phyloP scores from a whole-genome alignment of 37 sponge, comb jelly and placozoan species.

The Bolinopsis microptera region DNA sequence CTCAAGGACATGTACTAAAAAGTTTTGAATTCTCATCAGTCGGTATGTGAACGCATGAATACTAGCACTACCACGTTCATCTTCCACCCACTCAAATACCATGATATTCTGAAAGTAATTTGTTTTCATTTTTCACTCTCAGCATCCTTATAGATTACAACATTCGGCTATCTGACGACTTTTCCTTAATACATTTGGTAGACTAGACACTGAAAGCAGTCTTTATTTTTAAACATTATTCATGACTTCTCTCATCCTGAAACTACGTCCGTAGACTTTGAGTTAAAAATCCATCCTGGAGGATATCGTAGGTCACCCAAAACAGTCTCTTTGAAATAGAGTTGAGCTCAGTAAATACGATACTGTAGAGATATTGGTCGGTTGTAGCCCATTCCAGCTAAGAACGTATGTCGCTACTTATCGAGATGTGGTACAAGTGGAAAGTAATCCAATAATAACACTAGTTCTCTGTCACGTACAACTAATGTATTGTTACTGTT shows the following conservation, averaged over 20 bases:
- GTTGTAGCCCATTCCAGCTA: not conserved
- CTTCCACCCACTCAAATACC: too few species aligned
- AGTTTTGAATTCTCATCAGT: not conserved
- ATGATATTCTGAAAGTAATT: not conserved
- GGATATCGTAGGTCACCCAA: not conserved
- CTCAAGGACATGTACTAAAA: not conserved
- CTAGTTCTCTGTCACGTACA: too few species aligned
- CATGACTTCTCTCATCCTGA: not conserved
- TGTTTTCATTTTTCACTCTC: not conserved
- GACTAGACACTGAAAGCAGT: not conserved
- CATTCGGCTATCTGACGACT: not conserved
- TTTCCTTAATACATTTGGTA: not conserved
- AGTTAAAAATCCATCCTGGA: not conserved
- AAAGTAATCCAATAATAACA: too few species aligned
- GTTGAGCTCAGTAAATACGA: not conserved
- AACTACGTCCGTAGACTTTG: not conserved
- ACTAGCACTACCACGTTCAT: not conserved
- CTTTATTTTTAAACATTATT: not conserved
- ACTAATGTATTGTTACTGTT: too few species aligned
- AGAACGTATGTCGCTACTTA: too few species aligned
- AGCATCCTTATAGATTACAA: not conserved
- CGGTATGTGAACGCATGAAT: not conserved
- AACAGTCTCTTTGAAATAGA: not conserved
- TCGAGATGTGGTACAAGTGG: too few species aligned
- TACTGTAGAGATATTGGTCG: not conserved